Conservation (phyloP, 1,140 invertebrate species). For the Nylanderia fulva region DNA sequence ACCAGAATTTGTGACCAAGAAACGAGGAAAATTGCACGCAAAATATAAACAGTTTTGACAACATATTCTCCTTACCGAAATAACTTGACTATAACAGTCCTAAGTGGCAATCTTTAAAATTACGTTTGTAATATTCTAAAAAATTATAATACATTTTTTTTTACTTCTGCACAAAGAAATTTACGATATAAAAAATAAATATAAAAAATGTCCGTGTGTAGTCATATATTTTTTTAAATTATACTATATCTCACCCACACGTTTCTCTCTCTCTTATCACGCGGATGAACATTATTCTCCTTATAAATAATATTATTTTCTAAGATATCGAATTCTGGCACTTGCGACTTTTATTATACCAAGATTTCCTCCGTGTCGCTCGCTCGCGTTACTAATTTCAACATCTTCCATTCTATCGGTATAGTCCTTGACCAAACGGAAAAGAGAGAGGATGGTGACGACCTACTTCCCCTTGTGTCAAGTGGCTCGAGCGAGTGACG, state of each 20-base stretch:
- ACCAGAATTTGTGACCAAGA: constrained; percentile 1
- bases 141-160: background rate
- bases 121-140: background rate
- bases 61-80: background rate
- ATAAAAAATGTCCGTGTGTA: background rate
- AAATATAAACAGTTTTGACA: background rate
- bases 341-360: background rate
- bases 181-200: background rate
- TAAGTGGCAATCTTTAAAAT: background rate
- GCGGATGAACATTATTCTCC: too few species aligned
- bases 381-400: background rate
- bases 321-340: background rate
- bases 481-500: constrained; percentile 45
- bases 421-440: constrained; percentile 43
- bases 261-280: background rate
- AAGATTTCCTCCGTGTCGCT: background rate
- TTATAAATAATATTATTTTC: background rate
- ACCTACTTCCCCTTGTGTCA: constrained; percentile 36
- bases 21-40: background rate
- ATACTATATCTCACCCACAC: background rate
- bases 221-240: background rate
- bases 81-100: background rate
- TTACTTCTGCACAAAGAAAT: background rate
- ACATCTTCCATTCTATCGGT: background rate
- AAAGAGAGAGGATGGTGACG: background rate